Conservation (phyloP, 1,140 invertebrate species). For the Drosophila oshimai region DNA sequence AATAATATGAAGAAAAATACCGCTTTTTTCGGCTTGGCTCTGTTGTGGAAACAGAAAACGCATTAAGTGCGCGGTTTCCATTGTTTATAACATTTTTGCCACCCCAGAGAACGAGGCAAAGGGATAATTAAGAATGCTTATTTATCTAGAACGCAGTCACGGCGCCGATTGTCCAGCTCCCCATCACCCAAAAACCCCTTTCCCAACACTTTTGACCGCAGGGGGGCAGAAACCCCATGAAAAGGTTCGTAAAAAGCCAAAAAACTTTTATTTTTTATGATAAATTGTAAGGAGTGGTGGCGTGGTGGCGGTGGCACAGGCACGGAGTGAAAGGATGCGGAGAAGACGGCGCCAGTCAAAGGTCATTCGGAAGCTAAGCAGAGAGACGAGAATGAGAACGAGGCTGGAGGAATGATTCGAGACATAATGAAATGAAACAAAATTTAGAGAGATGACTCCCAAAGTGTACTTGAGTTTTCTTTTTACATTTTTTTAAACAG, state of each 20-base stretch:
- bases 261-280: conserved; percentile 68
- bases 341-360: conserved; percentile 56
- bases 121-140: conserved; percentile 82
- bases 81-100: conserved; percentile 71
- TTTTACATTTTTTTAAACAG: neutral
- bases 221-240: conserved; percentile 28
- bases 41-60: conserved; percentile 68
- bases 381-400: neutral
- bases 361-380: conserved; percentile 39
- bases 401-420: conserved; percentile 12
- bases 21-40: neutral
- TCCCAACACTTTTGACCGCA: conserved; percentile 59
- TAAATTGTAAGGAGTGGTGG: conserved; percentile 49
- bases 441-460: conserved; percentile 1
- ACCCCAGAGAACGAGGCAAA: conserved; percentile 42
- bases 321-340: conserved; percentile 1
- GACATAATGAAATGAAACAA: conserved; percentile 18
- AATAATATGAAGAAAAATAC: conserved; percentile 81
- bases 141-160: conserved; percentile 76
- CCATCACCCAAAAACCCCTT: neutral
- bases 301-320: too few species aligned
- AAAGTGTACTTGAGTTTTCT: neutral
- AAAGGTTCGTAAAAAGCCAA: conserved; percentile 51
- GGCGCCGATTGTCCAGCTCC: conserved; percentile 70
- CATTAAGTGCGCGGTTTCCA: conserved; percentile 80